Percentiles rank a stretch among this genome's conserved stretches.
These are phyloP conservation scores for Cinclus mexicanus DNA, from an alignment of 2,113 vertebrate genomes.

Conservation along the genomic window DNA sequence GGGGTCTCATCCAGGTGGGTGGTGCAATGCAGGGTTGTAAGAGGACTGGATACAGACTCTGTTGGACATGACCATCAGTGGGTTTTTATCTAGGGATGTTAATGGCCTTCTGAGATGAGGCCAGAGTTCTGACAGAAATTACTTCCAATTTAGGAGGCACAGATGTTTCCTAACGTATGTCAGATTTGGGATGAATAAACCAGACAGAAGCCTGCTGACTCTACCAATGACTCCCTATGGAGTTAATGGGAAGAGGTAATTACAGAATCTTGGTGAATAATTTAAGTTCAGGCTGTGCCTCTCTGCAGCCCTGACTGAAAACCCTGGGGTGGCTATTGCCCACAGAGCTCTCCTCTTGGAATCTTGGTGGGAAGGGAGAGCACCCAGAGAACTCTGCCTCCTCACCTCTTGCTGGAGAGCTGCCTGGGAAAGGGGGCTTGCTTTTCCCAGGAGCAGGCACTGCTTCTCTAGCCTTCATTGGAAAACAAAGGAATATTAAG, in stretches of 20 bases:
- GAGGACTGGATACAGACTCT: not conserved
- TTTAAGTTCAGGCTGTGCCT: not conserved
- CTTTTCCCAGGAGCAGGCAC: not conserved
- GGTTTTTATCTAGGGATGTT: not conserved
- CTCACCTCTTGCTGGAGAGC: fast-evolving
- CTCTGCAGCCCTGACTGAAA: not conserved
- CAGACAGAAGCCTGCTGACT: not conserved
- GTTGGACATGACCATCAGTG: not conserved
- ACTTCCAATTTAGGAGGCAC: not conserved
- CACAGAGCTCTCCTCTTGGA: not conserved
- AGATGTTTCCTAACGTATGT: not conserved
- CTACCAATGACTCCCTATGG: not conserved
- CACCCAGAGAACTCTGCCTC: not conserved
- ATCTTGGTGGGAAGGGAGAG: not conserved
- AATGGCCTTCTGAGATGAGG: not conserved
- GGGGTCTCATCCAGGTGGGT: not conserved
- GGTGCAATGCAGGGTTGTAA: not conserved
- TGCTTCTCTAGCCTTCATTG: not conserved
- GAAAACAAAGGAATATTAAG: not conserved
- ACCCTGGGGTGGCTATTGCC: not conserved
- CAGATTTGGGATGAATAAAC: not conserved
- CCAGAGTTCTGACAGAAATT: not conserved
- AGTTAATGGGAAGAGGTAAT: not conserved
- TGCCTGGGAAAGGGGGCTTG: not conserved
- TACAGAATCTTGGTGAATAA: not conserved